A percentile compares a stretch with the other conserved stretches of the same genome.
These are phyloP conservation scores for Antechinus stuartii DNA, from an alignment of 2,113 vertebrate species.

Conservation along the genomic window DNA sequence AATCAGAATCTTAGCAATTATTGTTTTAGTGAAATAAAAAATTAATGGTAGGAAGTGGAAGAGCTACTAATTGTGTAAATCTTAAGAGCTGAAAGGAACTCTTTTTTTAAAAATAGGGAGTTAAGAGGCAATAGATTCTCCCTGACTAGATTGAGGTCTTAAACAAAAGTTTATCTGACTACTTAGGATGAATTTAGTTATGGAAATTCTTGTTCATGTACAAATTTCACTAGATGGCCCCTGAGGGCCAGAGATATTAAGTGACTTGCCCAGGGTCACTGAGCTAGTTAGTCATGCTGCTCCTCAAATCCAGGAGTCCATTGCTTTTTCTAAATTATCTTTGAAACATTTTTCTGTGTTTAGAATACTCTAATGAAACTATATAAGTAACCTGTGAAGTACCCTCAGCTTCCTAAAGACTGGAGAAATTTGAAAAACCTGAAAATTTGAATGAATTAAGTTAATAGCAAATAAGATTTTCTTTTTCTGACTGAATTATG, in stretches of 20 bases:
- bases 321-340: background rate
- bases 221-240: background rate
- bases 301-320: background rate
- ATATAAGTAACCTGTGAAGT: background rate
- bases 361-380: background rate
- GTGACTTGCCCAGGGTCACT: background rate
- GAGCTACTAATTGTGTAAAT: background rate
- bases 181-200: background rate
- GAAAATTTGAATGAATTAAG: background rate
- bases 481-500: background rate
- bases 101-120: background rate
- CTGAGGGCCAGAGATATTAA: background rate
- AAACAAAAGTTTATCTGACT: background rate
- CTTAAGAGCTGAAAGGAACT: background rate
- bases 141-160: background rate
- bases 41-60: background rate
- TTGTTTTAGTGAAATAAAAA: background rate
- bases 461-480: background rate
- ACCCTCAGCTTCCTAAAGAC: background rate
- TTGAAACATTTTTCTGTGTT: background rate
- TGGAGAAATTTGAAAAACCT: background rate
- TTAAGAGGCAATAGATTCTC: background rate
- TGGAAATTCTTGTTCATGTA: background rate
- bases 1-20: background rate
- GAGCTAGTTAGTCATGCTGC: background rate